A percentile compares a stretch with the other conserved stretches of the same genome.
These are phyloP conservation scores for Nyleta sp. DNA, from an alignment of 2,888 invertebrate species.

Conservation along the genomic window DNA sequence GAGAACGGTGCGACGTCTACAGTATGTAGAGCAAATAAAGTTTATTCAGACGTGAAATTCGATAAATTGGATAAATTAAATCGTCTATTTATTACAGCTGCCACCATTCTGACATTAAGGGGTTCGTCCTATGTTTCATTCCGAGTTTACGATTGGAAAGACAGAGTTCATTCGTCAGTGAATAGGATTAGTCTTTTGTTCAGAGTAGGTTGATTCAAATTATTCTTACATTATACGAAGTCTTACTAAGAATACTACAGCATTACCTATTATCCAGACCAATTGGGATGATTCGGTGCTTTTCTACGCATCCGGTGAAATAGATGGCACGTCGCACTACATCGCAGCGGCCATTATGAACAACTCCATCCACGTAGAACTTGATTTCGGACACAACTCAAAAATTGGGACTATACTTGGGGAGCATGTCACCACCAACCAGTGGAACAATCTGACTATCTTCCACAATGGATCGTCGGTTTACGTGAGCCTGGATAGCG, in stretches of 20 bases:
- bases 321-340: constrained; percentile 93
- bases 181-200: constrained; percentile 95
- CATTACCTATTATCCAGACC: constrained; percentile 85
- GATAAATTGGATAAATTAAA: background rate
- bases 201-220: constrained; percentile 84
- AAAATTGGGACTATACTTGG: constrained; percentile 88
- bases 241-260: constrained; percentile 4
- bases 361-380: constrained; percentile 92
- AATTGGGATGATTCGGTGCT: constrained; percentile 95
- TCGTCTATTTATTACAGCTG: constrained; percentile 85
- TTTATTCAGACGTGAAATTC: background rate
- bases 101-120: constrained; percentile 92
- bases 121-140: constrained; percentile 97
- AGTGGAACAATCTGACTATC: constrained; percentile 96
- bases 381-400: constrained; percentile 92
- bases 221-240: constrained; percentile 1
- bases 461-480: constrained; percentile 90
- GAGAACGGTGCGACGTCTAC: constrained; percentile 94
- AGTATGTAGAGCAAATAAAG: constrained; percentile 85
- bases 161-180: constrained; percentile 93
- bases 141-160: constrained; percentile 96
- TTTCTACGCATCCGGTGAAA: constrained; percentile 96
- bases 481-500: constrained; percentile 89
- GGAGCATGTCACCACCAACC: constrained; percentile 87
- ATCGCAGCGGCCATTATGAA: constrained; percentile 94